Conservation (phyloP, 2,888 invertebrate genomes). For the Lacanobia oleracea region DNA sequence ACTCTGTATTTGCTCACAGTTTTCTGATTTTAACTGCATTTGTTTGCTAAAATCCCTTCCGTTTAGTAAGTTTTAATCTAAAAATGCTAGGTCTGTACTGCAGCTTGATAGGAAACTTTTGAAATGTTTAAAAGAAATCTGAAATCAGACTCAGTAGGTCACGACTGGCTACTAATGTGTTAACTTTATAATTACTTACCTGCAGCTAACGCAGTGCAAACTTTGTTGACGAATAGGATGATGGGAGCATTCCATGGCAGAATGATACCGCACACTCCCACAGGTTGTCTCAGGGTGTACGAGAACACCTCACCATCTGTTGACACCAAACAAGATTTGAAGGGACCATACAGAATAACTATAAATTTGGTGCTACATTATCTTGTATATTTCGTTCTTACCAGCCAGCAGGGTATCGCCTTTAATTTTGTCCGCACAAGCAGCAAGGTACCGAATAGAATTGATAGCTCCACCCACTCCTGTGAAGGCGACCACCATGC, state of each 20-base stretch:
- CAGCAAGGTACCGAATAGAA: slow-evolving; percentile 94
- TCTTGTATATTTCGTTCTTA: slow-evolving; percentile 55
- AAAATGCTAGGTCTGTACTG: background rate
- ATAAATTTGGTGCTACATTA: no score
- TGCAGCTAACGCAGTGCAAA: slow-evolving; percentile 93
- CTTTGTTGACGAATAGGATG: slow-evolving; percentile 97
- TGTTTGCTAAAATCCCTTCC: no score
- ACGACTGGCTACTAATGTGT: background rate
- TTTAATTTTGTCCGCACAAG: slow-evolving; percentile 97
- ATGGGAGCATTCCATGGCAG: slow-evolving; percentile 97
- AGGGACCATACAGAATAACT: background rate
- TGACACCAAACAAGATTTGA: background rate
- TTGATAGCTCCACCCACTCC: slow-evolving; percentile 83
- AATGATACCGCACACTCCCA: slow-evolving; percentile 95
- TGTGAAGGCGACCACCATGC: slow-evolving; percentile 93
- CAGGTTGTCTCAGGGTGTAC: slow-evolving; percentile 91
- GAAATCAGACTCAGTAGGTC: background rate
- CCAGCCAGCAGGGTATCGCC: slow-evolving; percentile 92
- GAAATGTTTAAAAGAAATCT: background rate
- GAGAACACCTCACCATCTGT: slow-evolving; percentile 93
- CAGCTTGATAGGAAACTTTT: background rate
- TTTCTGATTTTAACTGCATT: no score
- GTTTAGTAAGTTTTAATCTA: no score
- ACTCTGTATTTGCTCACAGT: no score
- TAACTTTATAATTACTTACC: slow-evolving; percentile 60